These are phyloP conservation scores for Tillus elongatus DNA, from an alignment of 2,888 invertebrate genomes.

Conservation along the genomic window DNA sequence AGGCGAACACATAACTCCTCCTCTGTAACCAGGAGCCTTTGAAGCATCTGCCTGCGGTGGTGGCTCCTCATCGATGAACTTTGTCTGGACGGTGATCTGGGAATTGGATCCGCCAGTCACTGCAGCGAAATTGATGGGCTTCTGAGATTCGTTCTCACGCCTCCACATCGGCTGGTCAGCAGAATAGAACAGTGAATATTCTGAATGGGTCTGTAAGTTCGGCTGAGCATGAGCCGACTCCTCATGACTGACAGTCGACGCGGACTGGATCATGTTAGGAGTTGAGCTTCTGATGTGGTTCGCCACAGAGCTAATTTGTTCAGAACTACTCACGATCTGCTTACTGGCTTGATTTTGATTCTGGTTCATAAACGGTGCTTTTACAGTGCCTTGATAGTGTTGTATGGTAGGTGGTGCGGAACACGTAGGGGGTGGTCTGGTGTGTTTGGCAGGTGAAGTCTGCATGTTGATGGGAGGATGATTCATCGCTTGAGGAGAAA, in stretches of 20 bases:
- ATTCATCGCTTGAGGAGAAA: conserved; percentile 30
- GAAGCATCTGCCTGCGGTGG: conserved; percentile 69
- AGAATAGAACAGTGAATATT: conserved; percentile 85
- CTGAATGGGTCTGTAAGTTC: conserved; percentile 48
- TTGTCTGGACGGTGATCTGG: conserved; percentile 31
- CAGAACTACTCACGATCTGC: conserved; percentile 8
- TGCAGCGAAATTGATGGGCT: conserved; percentile 62
- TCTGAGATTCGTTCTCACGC: conserved; percentile 47
- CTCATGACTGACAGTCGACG: conserved; percentile 13
- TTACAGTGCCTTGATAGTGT: conserved; percentile 33
- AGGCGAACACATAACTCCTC: conserved; percentile 68
- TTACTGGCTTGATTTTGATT: conserved; percentile 6
- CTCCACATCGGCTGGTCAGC: conserved; percentile 57
- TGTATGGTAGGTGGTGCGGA: conserved; percentile 40
- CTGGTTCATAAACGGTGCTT: conserved; percentile 17
- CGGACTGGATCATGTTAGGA: conserved; percentile 16
- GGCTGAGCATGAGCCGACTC: conserved; percentile 10
- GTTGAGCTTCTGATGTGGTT: conserved; percentile 19
- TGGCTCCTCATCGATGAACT: conserved; percentile 47
- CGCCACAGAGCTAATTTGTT: conserved; percentile 2
- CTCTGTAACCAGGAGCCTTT: conserved; percentile 86
- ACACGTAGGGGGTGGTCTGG: conserved; percentile 36
- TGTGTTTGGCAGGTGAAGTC: conserved; percentile 34
- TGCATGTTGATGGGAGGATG: conserved; percentile 24
- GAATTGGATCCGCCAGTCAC: conserved; percentile 49